Evolutionary conservation across 1,140 invertebrate species (phyloP), one percentile per base, ranked within the genome.

Genomic region (Pentalonia nigronervosa): DNA sequence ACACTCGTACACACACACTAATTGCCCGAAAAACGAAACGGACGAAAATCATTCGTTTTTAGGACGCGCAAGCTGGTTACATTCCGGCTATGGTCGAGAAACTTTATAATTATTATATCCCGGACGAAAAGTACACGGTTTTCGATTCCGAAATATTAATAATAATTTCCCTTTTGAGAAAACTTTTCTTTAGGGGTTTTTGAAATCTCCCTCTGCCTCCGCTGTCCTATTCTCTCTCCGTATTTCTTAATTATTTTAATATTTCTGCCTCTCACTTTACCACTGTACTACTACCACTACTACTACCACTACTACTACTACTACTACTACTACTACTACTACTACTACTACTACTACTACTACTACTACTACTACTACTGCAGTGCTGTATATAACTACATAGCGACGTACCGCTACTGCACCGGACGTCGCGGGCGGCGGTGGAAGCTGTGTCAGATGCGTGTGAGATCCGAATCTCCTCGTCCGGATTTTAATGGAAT

Each of bases 91-190:
- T 67, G 91, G 91, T 83, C 47, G 67, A 84, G 81, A 93, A 93
- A 93, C 81, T 93, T 93, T 93, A 93, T 93, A 93, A 93, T 93
- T 93, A 93, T 86, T 84, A 86, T 86, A 86, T 86, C 50, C 76
- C 91, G 91, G 91, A 93, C 81, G 76, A 93, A 41, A 86, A 84
- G 41, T 53, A 53, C 76, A 92, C 76, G 91, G 91, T 93, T 93
- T 93, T 93, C 76, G 91, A 93, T 93, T 93, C 76, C 91, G 48
- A 84, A 93, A 93, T 91, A 83, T 91, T 76, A 91, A 93, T 83
- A 84, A 93, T 93, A 84, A 93, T 93, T 93, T 93, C 91, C 91
- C 91, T 93, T 92, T 93, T 93, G n/a, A 81, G 81, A 83, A 93
- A 93, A 93, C 91, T 93, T 93, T 93, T 93, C 91, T 93, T 84